Percentiles rank a stretch among this genome's conserved stretches.
These are phyloP conservation scores for Hydropotes inermis DNA, from an alignment of 2,113 vertebrate genomes.

Conservation along the genomic window DNA sequence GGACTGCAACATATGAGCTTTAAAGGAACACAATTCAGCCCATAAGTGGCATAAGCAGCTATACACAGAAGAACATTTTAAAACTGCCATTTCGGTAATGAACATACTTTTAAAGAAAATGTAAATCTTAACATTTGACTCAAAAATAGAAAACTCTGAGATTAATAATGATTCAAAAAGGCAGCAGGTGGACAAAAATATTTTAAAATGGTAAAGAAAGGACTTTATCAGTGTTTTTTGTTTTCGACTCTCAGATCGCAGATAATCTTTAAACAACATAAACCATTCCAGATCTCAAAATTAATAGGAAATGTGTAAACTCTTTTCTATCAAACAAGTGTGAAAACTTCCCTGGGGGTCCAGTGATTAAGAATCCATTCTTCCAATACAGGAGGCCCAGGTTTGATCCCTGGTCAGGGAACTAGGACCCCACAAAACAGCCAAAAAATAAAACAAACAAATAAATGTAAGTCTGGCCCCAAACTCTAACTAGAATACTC, in stretches of 20 bases:
- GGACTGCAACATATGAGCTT: neutral
- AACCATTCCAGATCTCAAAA: neutral
- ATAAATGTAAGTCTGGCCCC: neutral
- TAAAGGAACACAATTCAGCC: neutral
- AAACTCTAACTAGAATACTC: neutral
- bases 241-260: neutral
- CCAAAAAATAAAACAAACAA: neutral
- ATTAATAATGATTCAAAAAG: neutral
- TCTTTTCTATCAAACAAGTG: neutral
- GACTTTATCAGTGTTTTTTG: neutral
- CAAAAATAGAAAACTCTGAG: neutral
- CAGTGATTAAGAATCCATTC: neutral
- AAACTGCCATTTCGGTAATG: neutral
- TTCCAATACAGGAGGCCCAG: neutral
- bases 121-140: neutral
- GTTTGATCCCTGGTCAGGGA: neutral
- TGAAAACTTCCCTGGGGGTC: neutral
- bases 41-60: neutral
- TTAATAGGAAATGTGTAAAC: neutral
- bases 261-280: neutral
- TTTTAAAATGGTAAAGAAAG: neutral
- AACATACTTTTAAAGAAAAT: neutral
- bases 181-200: neutral
- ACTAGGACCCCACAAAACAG: neutral
- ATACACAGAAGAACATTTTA: neutral